Conservation (phyloP, 2,797 vertebrate genomes). For the Melanotaenia parkinsoni region DNA sequence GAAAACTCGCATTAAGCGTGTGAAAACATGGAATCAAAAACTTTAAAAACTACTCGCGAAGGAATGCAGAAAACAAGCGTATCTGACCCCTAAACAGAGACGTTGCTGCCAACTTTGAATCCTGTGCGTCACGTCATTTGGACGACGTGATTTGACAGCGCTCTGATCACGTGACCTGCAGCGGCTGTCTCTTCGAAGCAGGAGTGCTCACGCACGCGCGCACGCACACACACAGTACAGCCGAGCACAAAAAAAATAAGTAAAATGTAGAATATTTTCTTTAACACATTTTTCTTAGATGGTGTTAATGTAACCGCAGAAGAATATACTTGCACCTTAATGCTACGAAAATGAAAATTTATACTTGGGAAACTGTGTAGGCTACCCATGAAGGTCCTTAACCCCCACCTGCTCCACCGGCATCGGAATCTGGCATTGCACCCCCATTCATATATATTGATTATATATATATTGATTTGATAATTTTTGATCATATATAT, state of each 20-base stretch:
- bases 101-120: slow-evolving; percentile 78
- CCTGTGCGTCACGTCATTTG: slow-evolving; percentile 48
- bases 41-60: not conserved
- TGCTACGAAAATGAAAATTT: too few relatives aligned
- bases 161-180: slow-evolving; percentile 48
- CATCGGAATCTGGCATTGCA: too few relatives aligned
- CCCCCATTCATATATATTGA: too few relatives aligned
- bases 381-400: too few relatives aligned
- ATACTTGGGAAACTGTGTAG: too few relatives aligned
- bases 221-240: not conserved
- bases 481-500: too few relatives aligned
- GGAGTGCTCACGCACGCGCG: too few relatives aligned
- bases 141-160: slow-evolving; percentile 57
- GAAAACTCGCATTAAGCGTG: not conserved
- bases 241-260: not conserved
- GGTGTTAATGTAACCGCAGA: not conserved
- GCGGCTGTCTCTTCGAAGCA: not conserved
- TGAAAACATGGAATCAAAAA: slow-evolving; percentile 40
- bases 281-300: not conserved
- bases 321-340: too few relatives aligned
- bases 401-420: too few relatives aligned
- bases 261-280: not conserved
- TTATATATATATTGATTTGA: too few relatives aligned
- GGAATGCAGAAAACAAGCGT: not conserved
- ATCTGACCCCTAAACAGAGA: not conserved